Percentiles rank a stretch among this genome's conserved stretches.
Conservation (phyloP, 1,140 invertebrate genomes). For the Drosophila bifasciata region DNA sequence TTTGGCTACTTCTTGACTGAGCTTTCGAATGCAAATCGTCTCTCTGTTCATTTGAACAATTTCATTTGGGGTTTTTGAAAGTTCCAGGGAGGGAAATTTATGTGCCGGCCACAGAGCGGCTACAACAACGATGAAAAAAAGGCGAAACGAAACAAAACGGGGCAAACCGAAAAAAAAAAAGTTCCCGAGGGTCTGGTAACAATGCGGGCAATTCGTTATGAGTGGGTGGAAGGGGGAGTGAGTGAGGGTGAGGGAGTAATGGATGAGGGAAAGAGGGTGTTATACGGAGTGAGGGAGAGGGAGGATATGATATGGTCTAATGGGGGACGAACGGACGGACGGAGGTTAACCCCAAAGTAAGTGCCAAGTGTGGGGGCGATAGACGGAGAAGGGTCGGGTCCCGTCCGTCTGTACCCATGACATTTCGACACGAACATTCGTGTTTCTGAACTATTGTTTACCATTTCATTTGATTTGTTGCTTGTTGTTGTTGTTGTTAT, state of each 20-base stretch:
- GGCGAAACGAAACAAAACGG: constrained; percentile 18
- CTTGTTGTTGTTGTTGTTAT: not conserved
- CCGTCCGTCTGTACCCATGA: constrained; percentile 25
- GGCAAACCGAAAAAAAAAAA: constrained; percentile 29
- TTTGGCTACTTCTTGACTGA: constrained; percentile 22
- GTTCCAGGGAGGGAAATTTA: constrained; percentile 59
- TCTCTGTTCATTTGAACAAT: constrained; percentile 55
- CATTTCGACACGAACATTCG: constrained; percentile 62
- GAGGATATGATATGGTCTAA: constrained; percentile 3
- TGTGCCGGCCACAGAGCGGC: constrained; percentile 32
- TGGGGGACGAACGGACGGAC: constrained; percentile 1
- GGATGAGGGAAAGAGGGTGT: too few relatives aligned
- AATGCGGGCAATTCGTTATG: constrained; percentile 47
- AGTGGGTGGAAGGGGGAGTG: not conserved
- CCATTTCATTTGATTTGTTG: constrained; percentile 46
- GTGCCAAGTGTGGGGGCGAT: constrained; percentile 34
- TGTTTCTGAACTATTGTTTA: constrained; percentile 55
- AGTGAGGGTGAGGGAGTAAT: not conserved
- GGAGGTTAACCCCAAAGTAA: constrained; percentile 25
- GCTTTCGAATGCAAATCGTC: constrained; percentile 65
- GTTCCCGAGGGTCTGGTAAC: constrained; percentile 47
- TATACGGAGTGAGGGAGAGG: not conserved
- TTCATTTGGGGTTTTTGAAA: constrained; percentile 60
- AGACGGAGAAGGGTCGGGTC: constrained; percentile 25
- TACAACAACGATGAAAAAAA: constrained; percentile 17